Evolutionary conservation across 92 coral and sea anemone genomes (phyloP).

Genomic region (Paragorgia papillata): DNA sequence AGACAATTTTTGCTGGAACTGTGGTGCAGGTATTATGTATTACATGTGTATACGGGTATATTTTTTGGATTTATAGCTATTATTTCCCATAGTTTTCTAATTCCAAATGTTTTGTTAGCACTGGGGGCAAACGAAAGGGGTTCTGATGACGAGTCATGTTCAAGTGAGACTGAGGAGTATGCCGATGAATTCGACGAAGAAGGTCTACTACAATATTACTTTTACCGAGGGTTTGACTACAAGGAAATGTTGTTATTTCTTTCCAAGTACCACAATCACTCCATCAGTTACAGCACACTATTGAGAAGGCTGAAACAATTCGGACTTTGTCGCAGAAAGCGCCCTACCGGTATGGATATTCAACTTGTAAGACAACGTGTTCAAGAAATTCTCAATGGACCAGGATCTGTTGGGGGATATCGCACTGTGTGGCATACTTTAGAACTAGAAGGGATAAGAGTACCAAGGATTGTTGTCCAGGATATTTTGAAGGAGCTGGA

Average conservation of each 20-base stretch:
- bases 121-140: no score
- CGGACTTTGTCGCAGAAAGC: constrained; percentile 31
- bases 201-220: constrained; percentile 47
- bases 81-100: no score
- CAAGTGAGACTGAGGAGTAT: constrained; percentile 12
- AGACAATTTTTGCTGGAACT: no score
- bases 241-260: constrained; percentile 54
- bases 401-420: constrained; percentile 62
- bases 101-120: no score
- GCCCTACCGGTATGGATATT: no score
- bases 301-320: constrained; percentile 59
- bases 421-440: constrained; percentile 65
- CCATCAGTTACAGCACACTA: constrained; percentile 59
- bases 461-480: no score
- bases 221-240: constrained; percentile 58
- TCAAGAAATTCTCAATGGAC: constrained; percentile 56
- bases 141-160: no score
- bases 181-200: constrained; percentile 61
- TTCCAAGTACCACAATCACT: constrained; percentile 50
- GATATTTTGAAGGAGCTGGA: constrained; percentile 64
- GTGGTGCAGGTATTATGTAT: no score
- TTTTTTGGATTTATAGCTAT: no score
- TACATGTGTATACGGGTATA: no score
- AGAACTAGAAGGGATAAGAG: constrained; percentile 61
- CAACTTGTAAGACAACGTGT: constrained; percentile 49